Evolutionary conservation across 1,140 invertebrate genomes (phyloP), one percentile per base, ranked within the genome.

Genomic region (Sipha flava): DNA sequence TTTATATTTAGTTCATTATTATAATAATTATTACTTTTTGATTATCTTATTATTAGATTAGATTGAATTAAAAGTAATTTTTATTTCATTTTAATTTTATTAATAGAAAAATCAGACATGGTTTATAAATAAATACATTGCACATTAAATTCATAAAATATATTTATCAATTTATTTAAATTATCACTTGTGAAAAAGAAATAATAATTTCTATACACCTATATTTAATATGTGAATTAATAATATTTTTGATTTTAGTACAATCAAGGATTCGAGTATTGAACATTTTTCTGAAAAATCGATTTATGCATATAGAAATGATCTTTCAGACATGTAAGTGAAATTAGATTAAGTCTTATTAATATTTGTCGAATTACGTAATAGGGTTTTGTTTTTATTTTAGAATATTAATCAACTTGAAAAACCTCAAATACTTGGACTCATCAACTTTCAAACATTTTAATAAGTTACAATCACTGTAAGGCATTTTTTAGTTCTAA

Each of bases 241-340:
- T 43, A 5, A 40, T 43, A 14, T 18, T 45, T 70, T 70, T 47
- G 3, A 45, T 70, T 45, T 45, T 47, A 73, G 70, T 34, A 52
- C 70, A 6, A 29, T 73, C 2, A n/a, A 52, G 2, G 47, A 73
- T 21, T 73, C 43, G 12, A n/a, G 4, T 21, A 52, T 73, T 18
- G 52, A 49, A 37, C 29, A 52, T 4, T 52, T 73, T n/a, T 4
- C 45, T 12, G 47, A 12, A 37, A 34, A 73, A 7, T 73, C 70
- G n/a, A 31, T 73, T 49, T 14, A 16, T 16, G 1, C 6, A 14
- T 73, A 73, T 10, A 59, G 12, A 59, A 45, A 34, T 6, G 52
- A 52, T 37, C 43, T 73, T 52, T 52, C 70, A 34, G 70, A 73
- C 5, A 52, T 73, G 70, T 73, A 73, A 73, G 70, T 73, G 5